These are phyloP conservation scores for Conops quadrifasciatus DNA, from an alignment of 2,888 invertebrate genomes.

Conservation along the genomic window DNA sequence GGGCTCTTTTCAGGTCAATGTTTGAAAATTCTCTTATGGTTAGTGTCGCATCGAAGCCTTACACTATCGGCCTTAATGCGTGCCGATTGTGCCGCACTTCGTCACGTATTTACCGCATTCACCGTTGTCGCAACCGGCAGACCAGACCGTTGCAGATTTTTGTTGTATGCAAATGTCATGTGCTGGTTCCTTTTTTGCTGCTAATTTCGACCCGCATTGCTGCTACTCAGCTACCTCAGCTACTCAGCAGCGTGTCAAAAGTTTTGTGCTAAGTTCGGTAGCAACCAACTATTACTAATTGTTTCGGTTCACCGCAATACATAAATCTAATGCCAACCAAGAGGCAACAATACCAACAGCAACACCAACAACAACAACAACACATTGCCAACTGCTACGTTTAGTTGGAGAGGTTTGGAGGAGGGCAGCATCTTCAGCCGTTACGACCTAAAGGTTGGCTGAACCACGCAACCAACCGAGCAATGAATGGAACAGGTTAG, in stretches of 20 bases:
- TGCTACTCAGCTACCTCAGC: conserved; percentile 42
- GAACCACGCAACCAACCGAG: background rate
- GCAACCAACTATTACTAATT: conserved; percentile 51
- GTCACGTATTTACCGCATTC: conserved; percentile 33
- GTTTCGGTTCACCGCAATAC: conserved; percentile 53
- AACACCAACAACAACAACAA: background rate
- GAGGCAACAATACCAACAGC: conserved; percentile 29
- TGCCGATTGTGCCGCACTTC: background rate
- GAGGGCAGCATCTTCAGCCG: conserved; percentile 15
- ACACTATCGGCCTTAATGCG: conserved; percentile 17
- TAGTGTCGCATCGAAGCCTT: background rate
- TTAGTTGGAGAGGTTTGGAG: too few species aligned
- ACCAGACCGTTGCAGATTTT: conserved; percentile 1
- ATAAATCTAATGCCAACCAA: conserved; percentile 50
- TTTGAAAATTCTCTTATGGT: background rate
- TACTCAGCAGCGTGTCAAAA: conserved; percentile 48
- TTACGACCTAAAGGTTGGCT: conserved; percentile 12
- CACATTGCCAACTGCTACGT: too few species aligned
- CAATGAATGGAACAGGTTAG: conserved; percentile 10
- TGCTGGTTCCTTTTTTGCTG: background rate
- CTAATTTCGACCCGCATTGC: conserved; percentile 22
- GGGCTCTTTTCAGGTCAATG: too few species aligned
- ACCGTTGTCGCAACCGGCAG: conserved; percentile 22
- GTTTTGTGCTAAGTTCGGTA: conserved; percentile 7
- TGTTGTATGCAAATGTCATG: background rate